Percentiles rank a stretch among this genome's conserved stretches.
Conservation (phyloP, 2,888 invertebrate genomes). For the Eupithecia subumbrata region DNA sequence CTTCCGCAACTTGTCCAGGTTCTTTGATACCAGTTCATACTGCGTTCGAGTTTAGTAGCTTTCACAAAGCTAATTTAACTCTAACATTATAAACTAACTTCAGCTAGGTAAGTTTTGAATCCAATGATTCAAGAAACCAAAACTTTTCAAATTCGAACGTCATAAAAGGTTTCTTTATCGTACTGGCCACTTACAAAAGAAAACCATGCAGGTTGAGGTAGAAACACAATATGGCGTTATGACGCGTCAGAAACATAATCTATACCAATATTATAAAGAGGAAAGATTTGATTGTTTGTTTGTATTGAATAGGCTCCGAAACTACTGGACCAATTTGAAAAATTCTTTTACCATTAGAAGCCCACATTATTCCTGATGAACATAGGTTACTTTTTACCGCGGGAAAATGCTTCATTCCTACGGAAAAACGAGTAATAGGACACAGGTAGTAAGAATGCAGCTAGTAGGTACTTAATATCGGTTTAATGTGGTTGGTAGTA, state of each 20-base stretch:
- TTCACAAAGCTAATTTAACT: background rate
- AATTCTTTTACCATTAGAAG: no score
- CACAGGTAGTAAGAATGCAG: no score
- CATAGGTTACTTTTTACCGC: no score
- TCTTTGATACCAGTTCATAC: background rate
- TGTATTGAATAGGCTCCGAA: no score
- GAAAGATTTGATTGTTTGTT: no score
- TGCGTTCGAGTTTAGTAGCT: background rate
- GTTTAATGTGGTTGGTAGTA: no score
- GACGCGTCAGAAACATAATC: background rate
- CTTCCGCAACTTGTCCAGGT: background rate
- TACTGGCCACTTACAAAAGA: background rate
- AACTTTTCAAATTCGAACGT: background rate
- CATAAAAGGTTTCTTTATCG: background rate
- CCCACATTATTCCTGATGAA: no score
- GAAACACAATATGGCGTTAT: background rate
- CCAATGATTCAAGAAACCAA: background rate
- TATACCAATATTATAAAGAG: no score
- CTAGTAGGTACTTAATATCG: no score
- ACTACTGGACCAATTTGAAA: no score
- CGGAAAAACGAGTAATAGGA: no score
- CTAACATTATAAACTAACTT: background rate
- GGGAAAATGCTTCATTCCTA: no score
- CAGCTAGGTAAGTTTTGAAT: background rate
- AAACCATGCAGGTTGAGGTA: background rate